A percentile compares a stretch with the other conserved stretches of the same genome.
These are phyloP conservation scores for Meghimatium bilineatum DNA, from an alignment of 2,888 invertebrate species.

Conservation along the genomic window DNA sequence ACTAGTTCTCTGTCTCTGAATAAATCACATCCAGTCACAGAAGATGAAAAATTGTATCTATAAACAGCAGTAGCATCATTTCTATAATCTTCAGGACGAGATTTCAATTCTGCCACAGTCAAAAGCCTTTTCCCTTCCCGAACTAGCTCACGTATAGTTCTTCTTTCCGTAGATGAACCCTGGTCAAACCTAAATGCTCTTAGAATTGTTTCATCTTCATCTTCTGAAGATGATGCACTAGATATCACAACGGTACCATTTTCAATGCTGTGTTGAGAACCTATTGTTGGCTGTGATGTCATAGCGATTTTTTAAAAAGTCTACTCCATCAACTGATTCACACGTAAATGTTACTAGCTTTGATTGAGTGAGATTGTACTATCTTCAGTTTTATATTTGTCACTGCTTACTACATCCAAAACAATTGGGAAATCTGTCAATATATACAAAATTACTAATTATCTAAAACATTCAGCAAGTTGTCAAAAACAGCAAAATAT, in stretches of 20 bases:
- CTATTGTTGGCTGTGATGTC: not conserved
- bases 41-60: conserved; percentile 34
- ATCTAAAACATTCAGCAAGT: too few species aligned
- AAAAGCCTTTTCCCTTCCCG: conserved; percentile 12
- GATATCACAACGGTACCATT: conserved; percentile 5
- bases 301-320: not conserved
- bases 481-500: too few species aligned
- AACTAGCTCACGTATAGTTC: conserved; percentile 21
- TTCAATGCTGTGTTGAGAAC: not conserved
- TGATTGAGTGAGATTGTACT: too few species aligned
- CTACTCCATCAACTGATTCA: not conserved
- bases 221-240: conserved; percentile 6
- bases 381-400: too few species aligned
- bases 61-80: not conserved
- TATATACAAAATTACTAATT: too few species aligned
- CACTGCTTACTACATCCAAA: too few species aligned
- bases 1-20: conserved; percentile 32
- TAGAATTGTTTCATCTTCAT: conserved; percentile 1
- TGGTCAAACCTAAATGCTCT: not conserved
- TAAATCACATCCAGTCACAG: conserved; percentile 28
- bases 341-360: not conserved
- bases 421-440: too few species aligned
- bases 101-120: conserved; percentile 21
- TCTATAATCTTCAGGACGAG: conserved; percentile 27
- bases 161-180: not conserved